A percentile compares a stretch with the other conserved stretches of the same genome.
phyloP scores from a whole-genome alignment of 30 jellyfish, hydroid and myxozoan genomes.

The Turritopsis dohrnii region DNA sequence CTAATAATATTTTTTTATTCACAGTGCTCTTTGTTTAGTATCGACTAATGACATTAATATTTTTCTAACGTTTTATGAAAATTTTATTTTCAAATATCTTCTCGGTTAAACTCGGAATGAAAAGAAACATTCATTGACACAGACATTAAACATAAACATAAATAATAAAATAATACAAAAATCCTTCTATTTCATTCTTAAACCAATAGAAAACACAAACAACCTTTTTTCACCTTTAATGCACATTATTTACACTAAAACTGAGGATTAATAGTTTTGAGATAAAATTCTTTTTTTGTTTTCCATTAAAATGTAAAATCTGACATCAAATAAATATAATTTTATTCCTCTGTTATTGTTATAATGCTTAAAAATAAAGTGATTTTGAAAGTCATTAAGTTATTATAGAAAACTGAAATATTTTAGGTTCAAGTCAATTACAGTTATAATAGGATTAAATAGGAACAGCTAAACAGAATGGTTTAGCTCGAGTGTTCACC shows the following conservation, averaged over 20 bases:
- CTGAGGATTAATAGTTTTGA: background rate
- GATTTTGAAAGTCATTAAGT: background rate
- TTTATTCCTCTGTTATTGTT: background rate
- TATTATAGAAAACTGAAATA: background rate
- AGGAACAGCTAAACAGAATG: background rate
- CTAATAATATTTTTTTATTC: background rate
- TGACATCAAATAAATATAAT: background rate
- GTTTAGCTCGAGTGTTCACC: background rate
- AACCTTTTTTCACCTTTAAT: background rate
- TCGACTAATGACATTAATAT: background rate
- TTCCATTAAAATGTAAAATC: background rate
- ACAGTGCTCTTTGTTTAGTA: background rate
- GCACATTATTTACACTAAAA: background rate
- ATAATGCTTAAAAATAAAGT: background rate
- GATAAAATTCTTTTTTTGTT: background rate
- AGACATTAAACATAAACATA: background rate
- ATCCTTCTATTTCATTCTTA: background rate
- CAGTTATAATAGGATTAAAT: background rate
- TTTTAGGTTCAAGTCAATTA: background rate
- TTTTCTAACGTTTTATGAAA: background rate
- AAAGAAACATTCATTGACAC: background rate
- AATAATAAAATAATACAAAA: too few species aligned
- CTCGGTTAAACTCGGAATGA: background rate
- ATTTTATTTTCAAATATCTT: background rate
- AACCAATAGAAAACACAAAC: background rate